Evolutionary conservation across 2,113 vertebrate genomes (phyloP), one percentile per base, ranked within the genome.

Genomic region (Scomber japonicus): DNA sequence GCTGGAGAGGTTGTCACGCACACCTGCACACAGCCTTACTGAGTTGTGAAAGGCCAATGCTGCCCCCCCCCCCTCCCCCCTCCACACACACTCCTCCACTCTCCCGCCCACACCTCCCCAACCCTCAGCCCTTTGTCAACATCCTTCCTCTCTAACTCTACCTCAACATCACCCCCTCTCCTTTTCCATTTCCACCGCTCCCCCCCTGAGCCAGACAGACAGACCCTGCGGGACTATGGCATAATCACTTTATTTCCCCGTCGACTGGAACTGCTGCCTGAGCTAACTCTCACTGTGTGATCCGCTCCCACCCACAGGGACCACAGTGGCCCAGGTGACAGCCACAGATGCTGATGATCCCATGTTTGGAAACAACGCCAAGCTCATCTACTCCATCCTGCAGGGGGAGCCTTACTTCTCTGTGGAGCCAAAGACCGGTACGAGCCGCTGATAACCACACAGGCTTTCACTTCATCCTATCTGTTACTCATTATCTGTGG

Each of bases 361-460:
- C 66, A 89, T 93, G 73, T 93, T 92, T 16, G 97, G 96, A 71
- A 97, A 97, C 82, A 94, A 93, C 44, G 97, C 97, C 72, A 97
- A 97, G 78, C 94, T 99, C 19, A 91, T 99, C 71, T 99, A 99
- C 83, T 97, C 95, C 83, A 95, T 99, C 35, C 57, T 96, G 69
- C 95, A 96, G 86, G 98, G 97, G 79, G 98, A 97, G 75, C 96
- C 98, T 7, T 99, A 99, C 90, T 99, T 99, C 93, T 98, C 97
- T 31, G 95, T 99, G 91, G 97, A 99, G 81, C 96, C 97, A 30
- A 99, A 96, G 71, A 98, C 98, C 91, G 98, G 98, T 99, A 96
- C 0, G 7, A 68, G 35, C 9, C 46, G 4, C 19, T 16, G 7
- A 16, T 35, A 11, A 5, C 30, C 15, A 4, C 14, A 6, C 16